These are phyloP conservation scores for Anoplius nigerrimus DNA, from an alignment of 2,888 invertebrate genomes.

Conservation along the genomic window DNA sequence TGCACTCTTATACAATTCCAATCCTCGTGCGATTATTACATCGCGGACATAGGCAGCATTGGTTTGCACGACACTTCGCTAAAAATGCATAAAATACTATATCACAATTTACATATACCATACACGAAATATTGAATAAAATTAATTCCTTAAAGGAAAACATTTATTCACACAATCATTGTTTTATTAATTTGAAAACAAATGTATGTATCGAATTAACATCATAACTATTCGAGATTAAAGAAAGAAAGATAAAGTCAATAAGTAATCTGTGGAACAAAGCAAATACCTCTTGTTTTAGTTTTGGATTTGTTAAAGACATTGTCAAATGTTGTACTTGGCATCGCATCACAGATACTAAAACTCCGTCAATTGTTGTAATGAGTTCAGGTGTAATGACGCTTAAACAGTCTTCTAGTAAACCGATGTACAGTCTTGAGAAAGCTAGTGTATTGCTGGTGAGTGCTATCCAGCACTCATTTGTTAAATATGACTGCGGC, in stretches of 20 bases:
- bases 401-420: conserved; percentile 86
- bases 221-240: not conserved
- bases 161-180: not conserved
- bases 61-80: conserved; percentile 83
- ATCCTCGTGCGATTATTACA: conserved; percentile 73
- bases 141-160: too few species aligned
- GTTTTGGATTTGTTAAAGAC: conserved; percentile 77
- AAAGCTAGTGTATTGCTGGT: conserved; percentile 89
- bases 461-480: conserved; percentile 84
- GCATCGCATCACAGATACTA: conserved; percentile 84
- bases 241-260: not conserved
- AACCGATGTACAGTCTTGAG: conserved; percentile 83
- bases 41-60: conserved; percentile 81
- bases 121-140: too few species aligned
- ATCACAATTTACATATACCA: too few species aligned
- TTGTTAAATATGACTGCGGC: conserved; percentile 70
- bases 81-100: conserved; percentile 69
- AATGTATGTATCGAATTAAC: not conserved
- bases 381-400: conserved; percentile 86
- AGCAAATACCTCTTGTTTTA: conserved; percentile 76
- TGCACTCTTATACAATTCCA: conserved; percentile 69
- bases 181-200: not conserved
- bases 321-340: conserved; percentile 82
- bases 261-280: not conserved
- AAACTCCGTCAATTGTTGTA: conserved; percentile 83